Base-by-base conservation (phyloP, 2,113 vertebrate genomes). In the Herpetotheres cachinnans region DNA sequence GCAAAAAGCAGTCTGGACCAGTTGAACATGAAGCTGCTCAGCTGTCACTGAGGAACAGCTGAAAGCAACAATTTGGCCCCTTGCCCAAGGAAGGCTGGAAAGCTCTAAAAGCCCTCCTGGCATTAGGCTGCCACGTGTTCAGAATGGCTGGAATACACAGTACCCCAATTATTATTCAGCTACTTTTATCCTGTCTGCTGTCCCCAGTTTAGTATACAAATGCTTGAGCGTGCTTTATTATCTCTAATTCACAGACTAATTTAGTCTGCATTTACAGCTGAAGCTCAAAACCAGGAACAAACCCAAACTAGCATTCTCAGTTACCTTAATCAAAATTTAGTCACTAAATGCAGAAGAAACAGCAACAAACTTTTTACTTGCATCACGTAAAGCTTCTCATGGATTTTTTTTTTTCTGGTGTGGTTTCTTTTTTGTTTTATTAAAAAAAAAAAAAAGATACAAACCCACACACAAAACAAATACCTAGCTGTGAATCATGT, bases 81-180 rank as follows among this genome's bases (percentile, higher is more conserved):
- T 30, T 26, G 93, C 95, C 89, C 84, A 47, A 76, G 38, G 49
- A 58, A 71, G 89, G 81, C 90, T 93, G 91, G 47, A 96, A 94
- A 96, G 93, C 93, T 97, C 89, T 49, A 46, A 94, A 85, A 96
- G 93, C 89, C 78, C 86, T 95, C 80, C 85, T 40, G 89, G 91
- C 96, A 89, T 96, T 88, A 91, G 82, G 79, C 89, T 91, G 92
- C 88, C 94, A 97, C 93, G 88, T 97, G 94, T 56, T 95, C 82
- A 38, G 73, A 29, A 38, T 59, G 94, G 86, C 71, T 91, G 89
- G 38, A 59, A 65, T 74, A 74, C 90, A 96, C 95, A 97, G 86
- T 84, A 89, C 83, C 83, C 89, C 86, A 65, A 59, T 96, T 97
- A 90, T 96, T 93, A 69, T 74, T 42, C 96, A 86, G 92, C 89